These are phyloP conservation scores for Daboia siamensis DNA, from an alignment of 2,113 vertebrate genomes.

Conservation along the genomic window DNA sequence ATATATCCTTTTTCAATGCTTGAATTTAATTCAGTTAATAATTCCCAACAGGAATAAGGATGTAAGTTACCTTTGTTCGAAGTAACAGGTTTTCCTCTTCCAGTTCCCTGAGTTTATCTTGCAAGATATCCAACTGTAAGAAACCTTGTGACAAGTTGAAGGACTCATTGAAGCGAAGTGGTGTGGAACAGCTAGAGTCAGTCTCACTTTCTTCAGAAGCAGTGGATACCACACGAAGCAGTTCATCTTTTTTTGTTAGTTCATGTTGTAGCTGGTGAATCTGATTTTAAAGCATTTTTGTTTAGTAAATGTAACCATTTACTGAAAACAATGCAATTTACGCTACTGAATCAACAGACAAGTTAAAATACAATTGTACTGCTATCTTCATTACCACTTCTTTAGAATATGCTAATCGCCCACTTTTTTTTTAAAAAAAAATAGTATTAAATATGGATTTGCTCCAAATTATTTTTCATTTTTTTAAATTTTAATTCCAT, in stretches of 20 bases:
- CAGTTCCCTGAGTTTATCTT: conserved; percentile 89
- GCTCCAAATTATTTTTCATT: too few relatives aligned
- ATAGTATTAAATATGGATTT: not conserved
- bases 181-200: conserved; percentile 87
- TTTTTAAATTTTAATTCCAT: too few relatives aligned
- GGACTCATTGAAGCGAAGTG: conserved; percentile 73
- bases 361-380: not conserved
- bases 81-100: conserved; percentile 92
- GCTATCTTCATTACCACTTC: not conserved
- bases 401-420: not conserved
- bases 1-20: not conserved
- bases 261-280: conserved; percentile 96
- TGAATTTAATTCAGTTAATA: not conserved
- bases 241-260: conserved; percentile 90
- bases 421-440: not conserved
- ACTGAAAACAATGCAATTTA: not conserved
- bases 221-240: conserved; percentile 89
- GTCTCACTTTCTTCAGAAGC: conserved; percentile 94
- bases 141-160: conserved; percentile 72
- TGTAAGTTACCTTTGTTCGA: conserved; percentile 77
- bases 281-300: conserved; percentile 62
- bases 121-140: conserved; percentile 85
- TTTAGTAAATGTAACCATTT: not conserved
- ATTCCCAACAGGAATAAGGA: not conserved
- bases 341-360: not conserved